Base-by-base conservation (phyloP, 2,888 invertebrate genomes). In the Nematopogon swammerdamellus region DNA sequence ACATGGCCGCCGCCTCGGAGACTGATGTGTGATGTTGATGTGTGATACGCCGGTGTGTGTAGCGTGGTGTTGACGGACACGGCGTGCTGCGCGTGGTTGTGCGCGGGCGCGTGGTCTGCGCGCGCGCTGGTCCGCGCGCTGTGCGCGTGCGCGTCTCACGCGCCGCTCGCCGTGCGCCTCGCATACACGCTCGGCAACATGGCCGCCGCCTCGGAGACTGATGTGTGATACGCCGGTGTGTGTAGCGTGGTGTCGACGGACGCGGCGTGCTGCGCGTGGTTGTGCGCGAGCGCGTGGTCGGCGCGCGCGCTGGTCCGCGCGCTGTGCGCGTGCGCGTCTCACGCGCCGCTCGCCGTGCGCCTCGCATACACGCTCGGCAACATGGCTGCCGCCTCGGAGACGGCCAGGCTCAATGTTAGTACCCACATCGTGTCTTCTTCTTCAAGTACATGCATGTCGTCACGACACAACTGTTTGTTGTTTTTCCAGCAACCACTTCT, bases 181-280 rank as follows among this genome's bases (percentile, higher is more conserved):
- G 87, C 91, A 2, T 94, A 92, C 67, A 89, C 91, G 53, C 77
- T 94, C 44, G 93, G 94, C n/a, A n/a, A n/a, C n/a, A n/a, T n/a
- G n/a, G n/a, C n/a, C n/a, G n/a, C n/a, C n/a, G n/a, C n/a, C n/a
- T n/a, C n/a, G n/a, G n/a, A n/a, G n/a, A n/a, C n/a, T n/a, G n/a
- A n/a, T n/a, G n/a, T n/a, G n/a, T n/a, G n/a, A n/a, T n/a, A n/a
- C n/a, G n/a, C n/a, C n/a, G n/a, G n/a, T n/a, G n/a, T n/a, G n/a
- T 65, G 10, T 60, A 89, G 93, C 64, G 91, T 91, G 55, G 74
- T 93, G 49, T 93, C 93, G 0, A 87, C 88, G 8, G 87, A 89
- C 54, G 83, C 83, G 82, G 55, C 72, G n/a, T n/a, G n/a, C n/a
- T n/a, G n/a, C n/a, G n/a, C n/a, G n/a, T n/a, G n/a, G n/a, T n/a